phyloP scores from a whole-genome alignment of 2,113 vertebrate species.

The Kobus ellipsiprymnus region DNA sequence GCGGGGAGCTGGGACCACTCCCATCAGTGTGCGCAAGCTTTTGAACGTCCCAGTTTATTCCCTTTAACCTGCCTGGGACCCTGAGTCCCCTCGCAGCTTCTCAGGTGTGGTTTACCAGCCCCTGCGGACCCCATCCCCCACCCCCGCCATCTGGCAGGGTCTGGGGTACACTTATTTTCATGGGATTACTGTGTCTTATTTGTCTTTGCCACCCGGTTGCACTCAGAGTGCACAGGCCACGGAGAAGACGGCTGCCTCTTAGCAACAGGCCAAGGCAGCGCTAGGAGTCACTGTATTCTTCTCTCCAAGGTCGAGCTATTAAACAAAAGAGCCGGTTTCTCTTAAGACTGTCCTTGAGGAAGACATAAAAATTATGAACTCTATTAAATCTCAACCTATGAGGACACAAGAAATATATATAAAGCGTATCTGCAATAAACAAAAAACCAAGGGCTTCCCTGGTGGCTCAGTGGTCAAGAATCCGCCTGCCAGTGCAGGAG shows the following conservation, averaged over 20 bases:
- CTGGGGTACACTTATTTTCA: not conserved
- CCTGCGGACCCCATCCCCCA: not conserved
- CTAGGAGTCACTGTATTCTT: not conserved
- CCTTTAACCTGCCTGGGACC: not conserved
- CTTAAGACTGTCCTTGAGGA: not conserved
- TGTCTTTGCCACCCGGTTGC: accelerated
- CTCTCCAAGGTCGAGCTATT: too few relatives aligned
- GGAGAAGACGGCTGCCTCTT: not conserved
- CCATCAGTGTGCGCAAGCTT: accelerated
- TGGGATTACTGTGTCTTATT: not conserved
- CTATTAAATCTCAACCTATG: not conserved
- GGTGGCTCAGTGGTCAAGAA: not conserved
- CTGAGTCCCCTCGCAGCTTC: not conserved
- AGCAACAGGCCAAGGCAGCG: not conserved
- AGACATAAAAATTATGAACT: not conserved
- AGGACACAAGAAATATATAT: not conserved
- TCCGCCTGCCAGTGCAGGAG: not conserved
- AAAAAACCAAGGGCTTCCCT: not conserved
- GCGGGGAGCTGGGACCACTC: not conserved
- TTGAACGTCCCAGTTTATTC: too few relatives aligned
- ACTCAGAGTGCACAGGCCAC: not conserved
- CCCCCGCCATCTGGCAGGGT: too few relatives aligned
- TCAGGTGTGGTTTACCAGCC: not conserved
- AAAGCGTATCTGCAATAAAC: not conserved
- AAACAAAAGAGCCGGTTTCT: not conserved